A percentile compares a stretch with the other conserved stretches of the same genome.
These are phyloP conservation scores for Gorilla gorilla DNA, from an alignment of 2,113 vertebrate genomes.

Conservation along the genomic window DNA sequence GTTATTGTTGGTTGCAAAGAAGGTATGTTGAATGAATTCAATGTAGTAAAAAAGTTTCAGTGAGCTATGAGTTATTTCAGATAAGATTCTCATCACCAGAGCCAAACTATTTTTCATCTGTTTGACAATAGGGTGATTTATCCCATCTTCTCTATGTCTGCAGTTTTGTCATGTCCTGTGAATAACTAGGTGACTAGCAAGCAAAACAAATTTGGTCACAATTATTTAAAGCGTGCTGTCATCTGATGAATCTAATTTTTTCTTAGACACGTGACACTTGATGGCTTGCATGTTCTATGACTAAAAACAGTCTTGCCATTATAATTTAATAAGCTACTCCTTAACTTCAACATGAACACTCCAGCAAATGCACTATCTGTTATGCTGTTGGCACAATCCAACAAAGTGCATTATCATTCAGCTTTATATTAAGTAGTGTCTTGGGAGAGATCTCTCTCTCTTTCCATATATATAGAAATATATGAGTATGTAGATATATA, in stretches of 20 bases:
- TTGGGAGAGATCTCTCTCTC: neutral
- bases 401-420: neutral
- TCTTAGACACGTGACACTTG: slow-evolving; percentile 73
- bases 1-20: neutral
- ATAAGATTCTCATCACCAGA: neutral
- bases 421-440: neutral
- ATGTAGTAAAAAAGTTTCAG: neutral
- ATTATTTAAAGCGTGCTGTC: slow-evolving; percentile 82
- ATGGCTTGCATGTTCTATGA: slow-evolving; percentile 68
- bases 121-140: slow-evolving; percentile 40
- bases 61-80: neutral
- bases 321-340: slow-evolving; percentile 35
- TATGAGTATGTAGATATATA: neutral
- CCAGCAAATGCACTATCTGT: slow-evolving; percentile 21
- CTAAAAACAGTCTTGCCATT: slow-evolving; percentile 65
- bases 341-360: slow-evolving; percentile 19
- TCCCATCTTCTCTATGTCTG: neutral
- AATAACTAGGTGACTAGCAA: slow-evolving; percentile 80
- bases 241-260: slow-evolving; percentile 50
- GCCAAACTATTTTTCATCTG: slow-evolving; percentile 30
- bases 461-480: neutral
- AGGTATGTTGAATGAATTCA: neutral
- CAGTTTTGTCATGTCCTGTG: neutral
- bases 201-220: slow-evolving; percentile 81
- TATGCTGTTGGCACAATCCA: neutral